Evolutionary conservation across 1,140 invertebrate genomes (phyloP).

Genomic region (Calephelis virginiensis): DNA sequence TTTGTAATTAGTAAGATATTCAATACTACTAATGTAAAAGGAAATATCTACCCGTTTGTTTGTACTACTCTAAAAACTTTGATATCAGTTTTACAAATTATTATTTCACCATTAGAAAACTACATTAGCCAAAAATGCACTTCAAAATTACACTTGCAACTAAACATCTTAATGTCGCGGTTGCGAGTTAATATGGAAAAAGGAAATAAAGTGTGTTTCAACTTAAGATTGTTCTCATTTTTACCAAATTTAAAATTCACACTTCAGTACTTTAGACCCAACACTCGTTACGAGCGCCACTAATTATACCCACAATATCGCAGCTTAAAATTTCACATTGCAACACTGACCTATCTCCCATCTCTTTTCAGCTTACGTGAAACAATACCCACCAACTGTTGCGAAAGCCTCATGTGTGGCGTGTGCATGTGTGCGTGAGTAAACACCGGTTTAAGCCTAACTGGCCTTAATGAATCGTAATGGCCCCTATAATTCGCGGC

Average conservation of each 20-base stretch:
- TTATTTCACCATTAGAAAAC: too few species aligned
- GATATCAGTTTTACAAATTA: too few species aligned
- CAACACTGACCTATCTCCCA: conserved; percentile 36
- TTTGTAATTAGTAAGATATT: too few species aligned
- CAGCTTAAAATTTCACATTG: conserved; percentile 62
- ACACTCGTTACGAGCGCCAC: conserved; percentile 65
- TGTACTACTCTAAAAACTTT: too few species aligned
- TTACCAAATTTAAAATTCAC: conserved; percentile 54
- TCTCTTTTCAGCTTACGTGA: conserved; percentile 44
- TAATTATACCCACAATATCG: conserved; percentile 68
- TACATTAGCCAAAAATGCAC: too few species aligned
- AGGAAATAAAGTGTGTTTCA: background rate
- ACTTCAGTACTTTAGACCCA: conserved; percentile 52
- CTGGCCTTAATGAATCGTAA: conserved; percentile 80
- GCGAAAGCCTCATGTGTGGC: conserved; percentile 42
- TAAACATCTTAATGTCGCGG: too few species aligned
- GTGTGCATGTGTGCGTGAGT: conserved; percentile 62
- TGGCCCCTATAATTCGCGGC: conserved; percentile 79
- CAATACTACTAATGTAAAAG: too few species aligned
- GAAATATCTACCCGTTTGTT: too few species aligned
- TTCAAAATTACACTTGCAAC: too few species aligned
- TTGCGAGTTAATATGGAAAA: background rate
- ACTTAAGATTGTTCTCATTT: background rate
- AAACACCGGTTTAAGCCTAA: conserved; percentile 79
- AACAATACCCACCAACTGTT: conserved; percentile 60